Conservation (phyloP, 1,140 invertebrate species). For the Ganaspis sp. region DNA sequence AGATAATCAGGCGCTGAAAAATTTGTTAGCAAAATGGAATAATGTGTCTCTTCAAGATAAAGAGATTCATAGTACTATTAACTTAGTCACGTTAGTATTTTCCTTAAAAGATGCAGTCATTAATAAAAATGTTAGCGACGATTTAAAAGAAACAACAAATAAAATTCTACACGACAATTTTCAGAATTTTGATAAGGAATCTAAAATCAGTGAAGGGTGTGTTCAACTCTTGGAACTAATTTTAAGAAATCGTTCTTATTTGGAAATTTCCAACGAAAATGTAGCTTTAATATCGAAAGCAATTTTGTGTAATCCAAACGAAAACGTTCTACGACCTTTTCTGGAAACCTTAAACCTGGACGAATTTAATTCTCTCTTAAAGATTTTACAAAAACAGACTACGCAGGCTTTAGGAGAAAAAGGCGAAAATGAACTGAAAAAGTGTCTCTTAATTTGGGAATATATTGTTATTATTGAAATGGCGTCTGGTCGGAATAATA, state of each 20-base stretch:
- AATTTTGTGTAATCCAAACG: background rate
- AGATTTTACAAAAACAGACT: background rate
- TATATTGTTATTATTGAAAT: constrained; percentile 18
- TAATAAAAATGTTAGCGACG: background rate
- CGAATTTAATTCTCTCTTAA: constrained; percentile 1
- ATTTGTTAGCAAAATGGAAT: constrained; percentile 9
- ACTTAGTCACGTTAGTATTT: background rate
- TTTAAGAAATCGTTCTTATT: constrained; percentile 9
- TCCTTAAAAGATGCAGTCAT: background rate
- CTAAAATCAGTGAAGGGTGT: background rate
- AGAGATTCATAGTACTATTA: background rate
- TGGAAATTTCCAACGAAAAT: background rate
- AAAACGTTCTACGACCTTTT: background rate
- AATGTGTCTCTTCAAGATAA: background rate
- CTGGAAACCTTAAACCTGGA: background rate
- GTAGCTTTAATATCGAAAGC: background rate
- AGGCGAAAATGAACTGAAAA: background rate
- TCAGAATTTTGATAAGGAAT: background rate
- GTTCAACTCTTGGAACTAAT: background rate
- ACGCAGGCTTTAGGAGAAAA: background rate
- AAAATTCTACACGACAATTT: background rate
- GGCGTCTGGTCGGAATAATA: background rate
- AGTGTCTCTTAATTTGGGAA: constrained; percentile 9
- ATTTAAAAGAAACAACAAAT: background rate
- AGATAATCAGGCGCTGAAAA: background rate